Base-by-base conservation (phyloP, 2,797 vertebrate genomes). In the Peromyscus aztecus region DNA sequence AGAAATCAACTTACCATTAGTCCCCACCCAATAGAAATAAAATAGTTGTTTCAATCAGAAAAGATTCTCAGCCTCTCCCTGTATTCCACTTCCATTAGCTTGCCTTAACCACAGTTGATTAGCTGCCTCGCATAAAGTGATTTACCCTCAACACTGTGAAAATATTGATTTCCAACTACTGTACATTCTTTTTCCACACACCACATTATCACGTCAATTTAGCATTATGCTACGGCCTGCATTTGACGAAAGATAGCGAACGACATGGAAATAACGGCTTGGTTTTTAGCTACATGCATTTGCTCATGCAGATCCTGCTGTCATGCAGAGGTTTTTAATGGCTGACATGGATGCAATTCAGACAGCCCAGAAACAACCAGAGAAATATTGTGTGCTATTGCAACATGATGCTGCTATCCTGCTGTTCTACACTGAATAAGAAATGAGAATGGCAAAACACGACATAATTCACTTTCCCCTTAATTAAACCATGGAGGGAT, bases 281-380 rank as follows among this genome's bases (percentile, higher is more conserved):
- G 93, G 95, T 98, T 97, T 57, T 98, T 92, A 98, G 96, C 98
- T 98, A 95, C 95, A 97, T 98, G 98, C 97, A 98, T 97, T 98
- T 97, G 98, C 98, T 98, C 98, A 99, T 99, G 98, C 98, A 98
- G 97, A 98, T 96, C 96, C 98, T 93, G 69, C 98, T 76, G 91
- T 98, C 99, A 98, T 99, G 98, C 98, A 98, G 81, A 98, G 98
- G 95, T 97, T 87, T 98, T 98, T 98, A 97, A 98, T 98, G 98
- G 98, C 98, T 98, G 98, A 98, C 98, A 98, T 97, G 98, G 98
- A 98, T 98, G 98, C 98, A 98, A 98, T 98, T 98, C 98, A 98
- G 99, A 98, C 98, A 99, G 99, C 99, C 98, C 99, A 99, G 98
- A 99, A 99, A 99, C 98, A 98, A 98, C 98, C 99, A 99, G 99